Base-by-base conservation (phyloP, 2,113 vertebrate species). In the Fulica atra region DNA sequence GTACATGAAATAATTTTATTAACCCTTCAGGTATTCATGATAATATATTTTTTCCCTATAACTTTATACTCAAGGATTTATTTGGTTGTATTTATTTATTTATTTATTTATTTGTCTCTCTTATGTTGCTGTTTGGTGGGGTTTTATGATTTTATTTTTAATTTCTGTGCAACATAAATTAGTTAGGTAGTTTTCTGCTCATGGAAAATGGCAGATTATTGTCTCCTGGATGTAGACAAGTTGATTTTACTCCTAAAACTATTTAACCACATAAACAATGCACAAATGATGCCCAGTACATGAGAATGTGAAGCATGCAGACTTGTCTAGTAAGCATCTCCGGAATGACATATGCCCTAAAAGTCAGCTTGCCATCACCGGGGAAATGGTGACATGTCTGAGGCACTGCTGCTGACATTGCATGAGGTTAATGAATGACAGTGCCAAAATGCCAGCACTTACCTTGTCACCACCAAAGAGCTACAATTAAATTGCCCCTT, bases 401-500 rank as follows among this genome's bases (percentile, higher is more conserved):
- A 96, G 92, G 94, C 96, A 96, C 80, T 93, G 91, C 94, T 96
- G 96, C 95, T 97, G 96, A 97, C 96, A 97, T 87, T 91, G 97
- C 95, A 96, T 46, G 95, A 89, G 74, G 95, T 97, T 97, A 97
- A 97, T 97, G 97, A 98, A 97, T 97, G 97, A 96, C 97, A 95
- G 97, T 97, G 97, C 97, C 95, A 97, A 97, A 98, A 97, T 97
- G 96, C 96, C 96, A 97, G 97, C 96, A 98, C 95, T 98, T 97
- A 97, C 96, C 96, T 96, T 98, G 97, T 98, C 97, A 97, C 97
- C 89, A 26, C 97, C 97, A 97, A 97, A 96, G 96, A 98, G 97
- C 96, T 96, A 89, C 97, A 97, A 97, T 98, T 97, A 98, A 97
- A 97, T 98, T 96, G 95, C 91, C 96, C 97, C 97, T 97, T 97